Evolutionary conservation across 2,113 vertebrate genomes (phyloP), one percentile per base, ranked within the genome.

Genomic region (Ifrita kowaldi): DNA sequence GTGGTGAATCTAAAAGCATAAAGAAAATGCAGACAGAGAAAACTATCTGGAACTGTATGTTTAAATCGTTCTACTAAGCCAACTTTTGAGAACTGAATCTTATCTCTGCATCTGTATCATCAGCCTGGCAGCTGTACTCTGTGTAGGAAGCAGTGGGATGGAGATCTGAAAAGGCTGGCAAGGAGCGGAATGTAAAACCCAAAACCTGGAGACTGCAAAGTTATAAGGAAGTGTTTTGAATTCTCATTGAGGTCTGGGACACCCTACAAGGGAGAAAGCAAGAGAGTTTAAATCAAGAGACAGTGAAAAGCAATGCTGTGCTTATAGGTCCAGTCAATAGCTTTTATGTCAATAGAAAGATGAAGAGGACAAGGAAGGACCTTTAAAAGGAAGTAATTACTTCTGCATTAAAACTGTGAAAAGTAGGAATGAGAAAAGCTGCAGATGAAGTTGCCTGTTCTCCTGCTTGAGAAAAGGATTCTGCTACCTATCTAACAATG

Each of bases 101-200:
- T 92, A 71, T 81, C 71, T 92, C 52, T 83, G 50, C 85, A 87
- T 92, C 94, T 95, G 76, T 78, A 92, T 86, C 83, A 90, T 90
- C 86, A 84, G 33, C 73, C 84, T 96, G 73, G 91, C 94, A 96
- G 80, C 73, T 95, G 91, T 78, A 89, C 44, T 95, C 56, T 95
- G 80, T 92, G 90, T 97, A 90, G 95, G 91, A 92, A 95, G 95
- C 60, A 84, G 89, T 90, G 69, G 93, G 89, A 91, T 87, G 84
- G 47, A 87, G 73, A 84, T 33, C 49, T 95, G 87, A 95, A 92
- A 91, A 94, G 56, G 47, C 59, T 90, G 91, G 64, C 35, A 92
- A 89, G 30, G 64, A 95, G 88, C 42, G 39, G 35, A 71, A 41
- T 93, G 86, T 67, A 93, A 92, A 93, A 76, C 49, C 41, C 32